Evolutionary conservation across 2,113 vertebrate genomes (phyloP).

Genomic region (Edolisoma coerulescens): DNA sequence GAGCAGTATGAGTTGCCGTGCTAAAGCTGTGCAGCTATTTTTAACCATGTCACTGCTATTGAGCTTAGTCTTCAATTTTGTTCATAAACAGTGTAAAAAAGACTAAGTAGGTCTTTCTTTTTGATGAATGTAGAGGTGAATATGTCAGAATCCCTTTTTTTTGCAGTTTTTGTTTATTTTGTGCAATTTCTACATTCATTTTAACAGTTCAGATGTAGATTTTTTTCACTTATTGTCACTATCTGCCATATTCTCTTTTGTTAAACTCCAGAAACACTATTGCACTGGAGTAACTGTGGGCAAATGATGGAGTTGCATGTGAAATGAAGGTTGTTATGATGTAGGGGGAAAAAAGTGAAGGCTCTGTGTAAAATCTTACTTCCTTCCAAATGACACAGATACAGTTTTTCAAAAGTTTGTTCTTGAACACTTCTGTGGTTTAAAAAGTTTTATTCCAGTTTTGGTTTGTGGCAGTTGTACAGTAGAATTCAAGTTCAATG

Average conservation of each 20-base stretch:
- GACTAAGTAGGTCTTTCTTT: background rate
- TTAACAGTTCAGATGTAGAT: background rate
- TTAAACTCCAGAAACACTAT: background rate
- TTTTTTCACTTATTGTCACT: background rate
- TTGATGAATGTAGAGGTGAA: background rate
- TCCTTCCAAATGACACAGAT: background rate
- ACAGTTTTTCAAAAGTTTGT: background rate
- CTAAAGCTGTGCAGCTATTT: background rate
- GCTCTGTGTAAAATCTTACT: background rate
- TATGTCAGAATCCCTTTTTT: background rate
- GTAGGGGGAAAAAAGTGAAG: background rate
- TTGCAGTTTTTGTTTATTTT: background rate
- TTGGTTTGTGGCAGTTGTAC: background rate
- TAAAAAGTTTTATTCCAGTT: background rate
- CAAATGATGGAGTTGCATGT: background rate
- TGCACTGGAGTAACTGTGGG: background rate
- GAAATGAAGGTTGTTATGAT: background rate
- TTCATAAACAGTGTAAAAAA: constrained; percentile 13
- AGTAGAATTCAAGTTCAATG: background rate
- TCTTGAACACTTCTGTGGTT: background rate
- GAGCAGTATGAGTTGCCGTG: background rate
- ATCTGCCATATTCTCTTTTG: background rate
- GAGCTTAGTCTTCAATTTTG: constrained; percentile 7
- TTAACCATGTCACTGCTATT: background rate
- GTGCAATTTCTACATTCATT: background rate